Base-by-base conservation (phyloP, 1,140 invertebrate species). In the Coptotermes formosanus region DNA sequence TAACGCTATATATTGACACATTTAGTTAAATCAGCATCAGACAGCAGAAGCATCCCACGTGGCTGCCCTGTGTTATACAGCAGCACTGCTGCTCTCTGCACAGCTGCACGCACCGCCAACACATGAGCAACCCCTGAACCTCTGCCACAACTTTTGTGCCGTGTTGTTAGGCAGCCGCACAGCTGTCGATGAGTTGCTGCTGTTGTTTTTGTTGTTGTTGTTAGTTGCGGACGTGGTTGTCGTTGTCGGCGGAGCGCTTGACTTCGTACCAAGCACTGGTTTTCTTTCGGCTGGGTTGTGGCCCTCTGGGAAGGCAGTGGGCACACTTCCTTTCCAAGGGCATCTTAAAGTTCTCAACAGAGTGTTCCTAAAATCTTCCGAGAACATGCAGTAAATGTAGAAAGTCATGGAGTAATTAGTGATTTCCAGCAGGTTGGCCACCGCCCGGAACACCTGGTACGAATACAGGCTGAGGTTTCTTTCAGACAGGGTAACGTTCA, bases 311-410 rank as follows among this genome's bases (percentile, higher is more conserved):
- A 32, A 19, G 6, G 52, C 48, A 19, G 32, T 43, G 82, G 32
- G 32, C 8, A 32, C 59, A 23, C 21, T 8, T 25, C 30, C 0
- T 45, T 89, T 88, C 91, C 92, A 92, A 1, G 94, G 93, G 89
- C 93, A 94, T 59, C 93, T 93, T 45, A 95, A 91, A 0, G 94
- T 96, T 30, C 93, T 91, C 45, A 95, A 89, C 87, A 96, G 91
- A 0, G 95, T 96, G 87, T 93, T 94, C 23, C 95, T 92, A 88
- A 96, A 96, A 88, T 96, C 95, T 88, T 95, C 94, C 55, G 95
- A 95, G 89, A 96, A 96, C 82, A 96, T 90, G 87, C 95, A 96
- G 90, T 96, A 96, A 81, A 96, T 95, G 89, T 96, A 96, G 90
- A 96, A 96, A 7, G 95, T 96, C 82, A 95, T 93, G 69, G 95